These are phyloP conservation scores for Ellobium chinense DNA, from an alignment of 2,888 invertebrate species.

Conservation along the genomic window DNA sequence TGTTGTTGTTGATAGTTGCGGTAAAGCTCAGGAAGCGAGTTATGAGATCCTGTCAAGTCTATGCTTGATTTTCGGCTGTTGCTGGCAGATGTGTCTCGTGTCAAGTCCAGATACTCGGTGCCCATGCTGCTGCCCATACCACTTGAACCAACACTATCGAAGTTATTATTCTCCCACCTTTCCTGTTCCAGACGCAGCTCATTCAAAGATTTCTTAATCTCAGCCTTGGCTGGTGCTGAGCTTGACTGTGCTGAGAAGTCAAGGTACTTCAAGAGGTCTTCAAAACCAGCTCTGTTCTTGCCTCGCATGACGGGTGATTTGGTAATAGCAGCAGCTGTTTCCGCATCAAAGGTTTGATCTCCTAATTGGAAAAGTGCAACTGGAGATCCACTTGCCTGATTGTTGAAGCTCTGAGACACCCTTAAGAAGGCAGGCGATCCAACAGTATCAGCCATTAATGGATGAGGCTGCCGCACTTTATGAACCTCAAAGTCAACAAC, in stretches of 20 bases:
- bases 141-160: conserved; percentile 34
- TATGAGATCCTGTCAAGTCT: conserved; percentile 53
- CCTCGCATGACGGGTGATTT: conserved; percentile 10
- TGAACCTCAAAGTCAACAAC: conserved; percentile 41
- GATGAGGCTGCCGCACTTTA: conserved; percentile 40
- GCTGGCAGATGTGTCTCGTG: conserved; percentile 42
- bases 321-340: background rate
- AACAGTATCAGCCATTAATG: conserved; percentile 36
- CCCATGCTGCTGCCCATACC: conserved; percentile 25
- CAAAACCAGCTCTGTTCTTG: background rate
- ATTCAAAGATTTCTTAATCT: conserved; percentile 52
- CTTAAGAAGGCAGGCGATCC: conserved; percentile 42
- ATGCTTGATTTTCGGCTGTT: conserved; percentile 57
- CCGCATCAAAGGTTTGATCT: conserved; percentile 22
- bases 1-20: conserved; percentile 50
- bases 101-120: conserved; percentile 29
- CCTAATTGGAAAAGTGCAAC: conserved; percentile 29
- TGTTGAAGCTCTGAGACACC: conserved; percentile 33
- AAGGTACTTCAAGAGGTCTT: conserved; percentile 51
- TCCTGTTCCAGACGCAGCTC: conserved; percentile 53
- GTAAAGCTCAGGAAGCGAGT: conserved; percentile 51
- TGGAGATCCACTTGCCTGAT: conserved; percentile 29
- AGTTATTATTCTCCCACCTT: conserved; percentile 35
- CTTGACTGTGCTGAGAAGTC: conserved; percentile 38
- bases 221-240: conserved; percentile 29